Evolutionary conservation across 2,113 vertebrate species (phyloP).

Genomic region (Salvelinus namaycush): DNA sequence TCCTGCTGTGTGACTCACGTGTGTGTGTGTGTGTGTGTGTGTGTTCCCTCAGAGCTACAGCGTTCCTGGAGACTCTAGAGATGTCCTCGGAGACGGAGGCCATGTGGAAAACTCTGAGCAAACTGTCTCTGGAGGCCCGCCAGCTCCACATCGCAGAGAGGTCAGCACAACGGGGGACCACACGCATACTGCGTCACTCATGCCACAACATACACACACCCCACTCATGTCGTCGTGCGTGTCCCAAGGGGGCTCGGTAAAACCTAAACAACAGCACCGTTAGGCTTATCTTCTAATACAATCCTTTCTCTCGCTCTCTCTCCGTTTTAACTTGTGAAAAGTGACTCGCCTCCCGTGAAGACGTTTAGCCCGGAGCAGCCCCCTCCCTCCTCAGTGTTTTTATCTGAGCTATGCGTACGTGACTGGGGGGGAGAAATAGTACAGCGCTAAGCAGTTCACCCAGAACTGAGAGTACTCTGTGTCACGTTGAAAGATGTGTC

Average conservation of each 20-base stretch:
- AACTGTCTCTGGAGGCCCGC: constrained; percentile 82
- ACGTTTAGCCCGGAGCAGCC: background rate
- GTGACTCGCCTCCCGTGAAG: background rate
- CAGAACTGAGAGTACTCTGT: background rate
- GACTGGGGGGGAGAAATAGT: background rate
- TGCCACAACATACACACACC: too few relatives aligned
- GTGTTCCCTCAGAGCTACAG: constrained; percentile 76
- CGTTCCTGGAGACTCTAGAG: constrained; percentile 90
- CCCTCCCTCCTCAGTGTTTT: background rate
- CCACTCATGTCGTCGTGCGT: too few relatives aligned
- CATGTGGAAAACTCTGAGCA: constrained; percentile 96
- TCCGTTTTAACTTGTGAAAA: background rate
- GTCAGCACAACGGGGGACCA: constrained; percentile 62
- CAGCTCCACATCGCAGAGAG: constrained; percentile 93
- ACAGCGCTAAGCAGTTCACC: background rate
- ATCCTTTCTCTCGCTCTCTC: background rate
- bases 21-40: background rate
- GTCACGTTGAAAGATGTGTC: constrained; percentile 4
- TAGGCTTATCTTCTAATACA: background rate
- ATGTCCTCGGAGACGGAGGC: constrained; percentile 93
- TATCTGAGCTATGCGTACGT: background rate
- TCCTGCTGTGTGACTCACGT: too few relatives aligned
- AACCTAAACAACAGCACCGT: too few relatives aligned
- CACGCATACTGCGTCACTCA: background rate
- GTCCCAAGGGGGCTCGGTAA: too few relatives aligned